Base-by-base conservation (phyloP, 2,797 vertebrate genomes). In the Distichodus sexfasciatus region DNA sequence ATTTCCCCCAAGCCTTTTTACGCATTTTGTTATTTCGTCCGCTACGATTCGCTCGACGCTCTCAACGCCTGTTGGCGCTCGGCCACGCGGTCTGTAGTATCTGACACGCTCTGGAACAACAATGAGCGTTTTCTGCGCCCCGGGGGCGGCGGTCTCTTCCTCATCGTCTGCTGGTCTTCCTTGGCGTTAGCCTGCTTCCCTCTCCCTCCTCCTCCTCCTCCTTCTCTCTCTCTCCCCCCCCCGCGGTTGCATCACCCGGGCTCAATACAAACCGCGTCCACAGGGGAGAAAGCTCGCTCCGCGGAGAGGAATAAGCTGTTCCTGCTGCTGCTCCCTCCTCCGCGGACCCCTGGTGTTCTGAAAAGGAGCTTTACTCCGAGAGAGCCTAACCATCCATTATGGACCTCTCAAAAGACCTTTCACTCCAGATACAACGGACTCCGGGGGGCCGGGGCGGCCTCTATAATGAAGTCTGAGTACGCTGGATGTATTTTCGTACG, bases 351-450 rank as follows among this genome's bases (percentile, higher is more conserved):
- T 54, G 74, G 74, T 69, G 77, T 71, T 76, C 50, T 31, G 64
- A 10, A 76, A 76, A 72, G 76, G 69, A 69, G 72, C 72, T 78
- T 64, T 75, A 72, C 68, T 73, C 74, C 63, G 40, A 55, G 65
- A 76, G 77, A 79, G 76, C 68, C 77, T 79, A 79, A 74, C 77
- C 75, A 76, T 80, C 76, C 67, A 78, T 78, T 75, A 78, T 73
- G 60, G 67, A 59, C 59, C 64, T 74, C 74, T 78, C 67, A 71
- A 79, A 72, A 76, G 77, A 76, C 77, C 75, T 79, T 79, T 79
- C 77, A 76, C 74, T 76, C 72, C 69, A 74, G 68, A 69, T 71
- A 76, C 68, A 76, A 74, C 77, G 69, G 74, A 68, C 69, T 66
- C 68, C 67, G 64, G 75, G 70, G 71, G 71, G 71, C n/a, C n/a